Evolutionary conservation across 2,797 vertebrate species (phyloP).

Genomic region (Streptopelia turtur): DNA sequence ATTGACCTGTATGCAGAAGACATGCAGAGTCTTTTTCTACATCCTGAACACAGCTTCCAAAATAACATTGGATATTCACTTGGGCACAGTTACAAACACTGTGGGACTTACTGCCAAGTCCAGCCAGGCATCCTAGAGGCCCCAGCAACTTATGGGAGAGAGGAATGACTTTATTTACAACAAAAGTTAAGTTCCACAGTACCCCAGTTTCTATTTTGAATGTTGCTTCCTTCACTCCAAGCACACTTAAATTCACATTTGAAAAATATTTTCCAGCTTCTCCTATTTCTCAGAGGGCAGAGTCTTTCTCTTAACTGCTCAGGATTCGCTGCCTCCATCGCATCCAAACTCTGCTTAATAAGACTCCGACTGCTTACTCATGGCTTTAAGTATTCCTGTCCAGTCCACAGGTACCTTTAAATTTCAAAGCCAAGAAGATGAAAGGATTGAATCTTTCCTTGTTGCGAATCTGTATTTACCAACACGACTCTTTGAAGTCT

Average conservation of each 20-base stretch:
- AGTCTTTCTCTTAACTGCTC: neutral
- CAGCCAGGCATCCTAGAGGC: neutral
- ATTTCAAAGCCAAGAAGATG: constrained; percentile 52
- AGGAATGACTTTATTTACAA: constrained; percentile 11
- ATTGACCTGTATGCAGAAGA: neutral
- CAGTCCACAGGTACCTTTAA: constrained; percentile 35
- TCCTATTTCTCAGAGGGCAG: constrained; percentile 45
- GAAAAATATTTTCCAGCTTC: constrained; percentile 71
- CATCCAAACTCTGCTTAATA: neutral
- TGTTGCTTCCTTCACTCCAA: neutral
- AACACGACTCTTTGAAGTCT: constrained; percentile 18
- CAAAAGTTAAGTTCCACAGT: neutral
- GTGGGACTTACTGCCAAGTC: neutral
- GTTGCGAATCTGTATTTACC: constrained; percentile 29
- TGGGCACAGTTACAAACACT: neutral
- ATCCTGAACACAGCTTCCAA: neutral
- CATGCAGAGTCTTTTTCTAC: neutral
- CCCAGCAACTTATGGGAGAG: neutral
- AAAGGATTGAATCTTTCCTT: constrained; percentile 34
- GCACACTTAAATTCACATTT: constrained; percentile 13
- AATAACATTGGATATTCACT: neutral
- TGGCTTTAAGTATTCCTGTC: neutral
- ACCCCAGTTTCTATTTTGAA: constrained; percentile 35
- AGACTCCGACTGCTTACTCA: constrained; percentile 55
- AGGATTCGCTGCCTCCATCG: neutral